Conservation (phyloP, 2,888 invertebrate species). For the Abscondita cerata region DNA sequence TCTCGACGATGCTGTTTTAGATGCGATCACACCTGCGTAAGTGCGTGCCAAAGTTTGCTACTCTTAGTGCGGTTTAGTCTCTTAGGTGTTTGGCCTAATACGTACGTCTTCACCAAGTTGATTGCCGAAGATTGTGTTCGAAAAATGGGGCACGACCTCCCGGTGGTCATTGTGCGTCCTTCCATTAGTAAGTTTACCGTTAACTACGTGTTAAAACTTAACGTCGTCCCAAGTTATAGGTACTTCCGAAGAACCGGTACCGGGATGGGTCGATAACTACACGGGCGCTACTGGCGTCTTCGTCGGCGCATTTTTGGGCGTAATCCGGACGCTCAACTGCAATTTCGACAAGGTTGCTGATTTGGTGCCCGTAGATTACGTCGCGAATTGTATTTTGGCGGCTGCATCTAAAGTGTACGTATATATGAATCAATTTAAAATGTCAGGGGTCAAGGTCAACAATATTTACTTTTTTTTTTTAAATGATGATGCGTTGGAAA, state of each 20-base stretch:
- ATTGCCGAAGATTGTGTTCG: slow-evolving; percentile 69
- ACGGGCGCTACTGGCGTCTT: slow-evolving; percentile 85
- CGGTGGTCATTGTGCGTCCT: slow-evolving; percentile 72
- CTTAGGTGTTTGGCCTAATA: slow-evolving; percentile 68
- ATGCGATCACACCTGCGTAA: slow-evolving; percentile 49
- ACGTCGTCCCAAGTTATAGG: slow-evolving; percentile 7
- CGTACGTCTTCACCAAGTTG: slow-evolving; percentile 77
- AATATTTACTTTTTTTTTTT: too few relatives aligned
- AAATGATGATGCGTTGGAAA: too few relatives aligned
- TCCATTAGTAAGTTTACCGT: slow-evolving; percentile 14
- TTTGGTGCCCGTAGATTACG: slow-evolving; percentile 72
- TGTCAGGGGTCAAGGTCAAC: not conserved
- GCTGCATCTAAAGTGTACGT: slow-evolving; percentile 53
- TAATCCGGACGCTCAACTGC: slow-evolving; percentile 76
- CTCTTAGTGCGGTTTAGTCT: not conserved
- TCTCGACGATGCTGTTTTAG: slow-evolving; percentile 54
- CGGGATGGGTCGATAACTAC: slow-evolving; percentile 90
- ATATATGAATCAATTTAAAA: not conserved
- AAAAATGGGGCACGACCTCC: slow-evolving; percentile 62
- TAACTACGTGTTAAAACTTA: not conserved
- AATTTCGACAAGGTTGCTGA: slow-evolving; percentile 75
- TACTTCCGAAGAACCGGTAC: slow-evolving; percentile 74
- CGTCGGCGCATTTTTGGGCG: slow-evolving; percentile 78
- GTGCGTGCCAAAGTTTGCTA: slow-evolving; percentile 17
- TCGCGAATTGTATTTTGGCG: slow-evolving; percentile 66